Conservation (phyloP, 2,113 vertebrate genomes). For the Mirounga angustirostris region DNA sequence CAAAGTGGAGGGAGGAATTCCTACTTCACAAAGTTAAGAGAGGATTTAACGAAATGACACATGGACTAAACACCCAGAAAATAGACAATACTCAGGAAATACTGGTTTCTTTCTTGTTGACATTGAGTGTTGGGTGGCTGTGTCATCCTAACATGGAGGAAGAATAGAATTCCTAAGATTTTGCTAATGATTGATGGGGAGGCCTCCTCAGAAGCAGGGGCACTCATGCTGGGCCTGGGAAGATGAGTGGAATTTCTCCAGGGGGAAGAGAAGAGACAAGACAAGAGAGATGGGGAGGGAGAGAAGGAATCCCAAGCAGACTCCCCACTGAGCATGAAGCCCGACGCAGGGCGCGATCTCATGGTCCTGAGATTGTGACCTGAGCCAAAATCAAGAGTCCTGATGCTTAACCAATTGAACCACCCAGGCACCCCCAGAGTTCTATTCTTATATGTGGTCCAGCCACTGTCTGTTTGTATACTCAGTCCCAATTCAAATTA, state of each 20-base stretch:
- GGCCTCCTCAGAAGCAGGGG: not conserved
- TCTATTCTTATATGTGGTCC: not conserved
- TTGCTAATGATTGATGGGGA: not conserved
- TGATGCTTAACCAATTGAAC: not conserved
- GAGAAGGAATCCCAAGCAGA: not conserved
- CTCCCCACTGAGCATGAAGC: not conserved
- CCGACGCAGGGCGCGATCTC: not conserved
- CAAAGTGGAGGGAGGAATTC: not conserved
- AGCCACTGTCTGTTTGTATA: not conserved
- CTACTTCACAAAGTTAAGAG: not conserved
- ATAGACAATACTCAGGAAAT: not conserved
- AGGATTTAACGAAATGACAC: not conserved
- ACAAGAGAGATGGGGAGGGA: not conserved
- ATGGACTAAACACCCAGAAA: not conserved
- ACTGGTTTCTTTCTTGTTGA: not conserved
- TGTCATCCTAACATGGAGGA: not conserved
- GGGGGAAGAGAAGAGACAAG: not conserved
- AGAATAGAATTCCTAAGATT: not conserved
- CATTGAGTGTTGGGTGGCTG: not conserved
- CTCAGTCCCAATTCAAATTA: not conserved
- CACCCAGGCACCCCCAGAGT: not conserved
- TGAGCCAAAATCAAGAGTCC: not conserved
- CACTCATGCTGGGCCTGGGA: fast-evolving
- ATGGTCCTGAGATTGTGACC: not conserved
- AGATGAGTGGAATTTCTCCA: not conserved